These are phyloP conservation scores for Amphiprion percula DNA, from an alignment of 2,113 vertebrate genomes.

Conservation along the genomic window DNA sequence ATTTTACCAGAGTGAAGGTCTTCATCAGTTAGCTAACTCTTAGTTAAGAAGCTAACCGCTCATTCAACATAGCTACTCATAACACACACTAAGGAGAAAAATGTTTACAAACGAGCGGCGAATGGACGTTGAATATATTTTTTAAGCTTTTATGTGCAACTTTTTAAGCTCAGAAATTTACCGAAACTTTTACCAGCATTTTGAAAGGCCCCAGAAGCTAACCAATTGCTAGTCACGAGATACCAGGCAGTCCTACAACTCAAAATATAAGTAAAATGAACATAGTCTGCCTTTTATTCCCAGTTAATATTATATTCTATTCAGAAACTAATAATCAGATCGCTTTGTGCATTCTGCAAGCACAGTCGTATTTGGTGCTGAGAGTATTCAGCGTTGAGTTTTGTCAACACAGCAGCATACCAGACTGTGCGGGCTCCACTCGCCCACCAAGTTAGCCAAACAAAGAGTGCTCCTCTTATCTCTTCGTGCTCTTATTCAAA, in stretches of 20 bases:
- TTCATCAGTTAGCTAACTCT: conserved; percentile 27
- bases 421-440: conserved; percentile 6
- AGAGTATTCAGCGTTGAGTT: not conserved
- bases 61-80: not conserved
- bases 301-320: not conserved
- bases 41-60: conserved; percentile 31
- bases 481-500: not conserved
- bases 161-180: not conserved
- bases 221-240: conserved; percentile 38
- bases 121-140: not conserved
- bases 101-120: not conserved
- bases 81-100: not conserved
- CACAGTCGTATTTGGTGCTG: not conserved
- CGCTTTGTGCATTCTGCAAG: not conserved
- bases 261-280: not conserved
- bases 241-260: not conserved
- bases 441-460: conserved; percentile 41
- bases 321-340: not conserved
- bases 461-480: conserved; percentile 44
- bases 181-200: not conserved
- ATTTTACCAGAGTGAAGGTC: not conserved
- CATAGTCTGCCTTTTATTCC: not conserved
- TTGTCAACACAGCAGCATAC: conserved; percentile 52
- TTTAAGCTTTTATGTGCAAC: rapidly evolving
- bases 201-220: conserved; percentile 9